These are phyloP conservation scores for Notarius lentiginosus DNA, from an alignment of 2,113 vertebrate genomes.

Conservation along the genomic window DNA sequence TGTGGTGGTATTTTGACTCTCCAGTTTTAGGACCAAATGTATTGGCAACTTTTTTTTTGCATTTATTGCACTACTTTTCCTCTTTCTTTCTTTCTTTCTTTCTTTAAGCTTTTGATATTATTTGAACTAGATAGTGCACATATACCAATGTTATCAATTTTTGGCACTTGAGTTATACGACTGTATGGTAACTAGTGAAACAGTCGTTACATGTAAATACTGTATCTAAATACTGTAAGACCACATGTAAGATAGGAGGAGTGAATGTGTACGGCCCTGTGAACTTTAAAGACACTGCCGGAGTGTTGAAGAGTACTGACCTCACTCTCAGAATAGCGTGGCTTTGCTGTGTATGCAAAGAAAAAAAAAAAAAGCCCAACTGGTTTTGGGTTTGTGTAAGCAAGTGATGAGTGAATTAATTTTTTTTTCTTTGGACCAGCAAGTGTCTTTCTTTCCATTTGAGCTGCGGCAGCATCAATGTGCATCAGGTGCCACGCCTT, in stretches of 20 bases:
- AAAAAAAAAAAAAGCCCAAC: slow-evolving; percentile 45
- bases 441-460: slow-evolving; percentile 35
- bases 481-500: background rate
- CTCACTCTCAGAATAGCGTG: slow-evolving; percentile 18
- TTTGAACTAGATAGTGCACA: slow-evolving; percentile 54
- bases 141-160: slow-evolving; percentile 55
- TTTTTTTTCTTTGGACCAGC: background rate
- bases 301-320: slow-evolving; percentile 39
- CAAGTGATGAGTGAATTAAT: slow-evolving; percentile 15
- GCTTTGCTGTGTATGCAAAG: slow-evolving; percentile 19
- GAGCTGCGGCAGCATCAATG: background rate
- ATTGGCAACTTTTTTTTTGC: slow-evolving; percentile 42
- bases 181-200: slow-evolving; percentile 45
- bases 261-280: slow-evolving; percentile 35
- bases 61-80: slow-evolving; percentile 53
- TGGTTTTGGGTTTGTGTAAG: slow-evolving; percentile 49
- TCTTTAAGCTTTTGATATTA: slow-evolving; percentile 47
- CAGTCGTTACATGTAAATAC: slow-evolving; percentile 58
- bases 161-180: slow-evolving; percentile 63
- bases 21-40: slow-evolving; percentile 63
- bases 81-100: slow-evolving; percentile 43
- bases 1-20: slow-evolving; percentile 30
- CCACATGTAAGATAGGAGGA: slow-evolving; percentile 41
- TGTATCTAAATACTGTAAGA: slow-evolving; percentile 56
- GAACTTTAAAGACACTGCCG: slow-evolving; percentile 16